Base-by-base conservation (phyloP, 2,113 vertebrate species). In the Triplophysa tibetana region DNA sequence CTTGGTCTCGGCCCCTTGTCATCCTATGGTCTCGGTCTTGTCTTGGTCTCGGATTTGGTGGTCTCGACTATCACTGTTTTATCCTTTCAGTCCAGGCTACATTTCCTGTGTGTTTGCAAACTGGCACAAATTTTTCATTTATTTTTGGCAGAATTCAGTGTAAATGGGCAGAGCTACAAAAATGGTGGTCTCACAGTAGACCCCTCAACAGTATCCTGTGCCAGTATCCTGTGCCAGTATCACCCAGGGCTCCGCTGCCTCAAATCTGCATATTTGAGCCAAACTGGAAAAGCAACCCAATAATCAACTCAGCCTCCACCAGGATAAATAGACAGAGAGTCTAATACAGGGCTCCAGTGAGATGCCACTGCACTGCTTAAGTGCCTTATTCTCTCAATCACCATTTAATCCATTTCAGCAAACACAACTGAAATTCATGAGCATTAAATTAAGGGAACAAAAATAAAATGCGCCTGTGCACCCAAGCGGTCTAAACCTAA, bases 381-480 rank as follows among this genome's bases (percentile, higher is more conserved):
- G 23, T 50, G 38, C 17, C 60, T 19, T 62, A 63, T 75, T 63
- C 54, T 73, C 70, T 61, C 60, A 75, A 62, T 77, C 43, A 65
- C 52, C 62, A 65, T 77, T 54, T 45, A 65, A 61, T 65, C 45
- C 48, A 77, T 77, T 65, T 52, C 64, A 63, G 11, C 38, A 75
- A 48, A 75, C 74, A 77, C 54, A 65, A 54, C 38, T 77, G 61
- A 77, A 65, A 54, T 54, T 65, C 60, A 65, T 50, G 14, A 65
- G 62, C 1, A 65, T 77, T 77, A 52, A 50, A 77, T 77, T 23
- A 77, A 75, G 41, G 8, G 41, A 38, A 75, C 21, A 63, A 50
- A 63, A 41, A 75, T 63, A 62, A 75, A 52, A 13, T 21, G 38
- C 21, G 61, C 13, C 7, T 38, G 24, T 23, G n/a, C 19, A 43